Percentiles rank a stretch among this genome's conserved stretches.
phyloP scores from a whole-genome alignment of 2,797 vertebrate genomes.

The Acropternis orthonyx region DNA sequence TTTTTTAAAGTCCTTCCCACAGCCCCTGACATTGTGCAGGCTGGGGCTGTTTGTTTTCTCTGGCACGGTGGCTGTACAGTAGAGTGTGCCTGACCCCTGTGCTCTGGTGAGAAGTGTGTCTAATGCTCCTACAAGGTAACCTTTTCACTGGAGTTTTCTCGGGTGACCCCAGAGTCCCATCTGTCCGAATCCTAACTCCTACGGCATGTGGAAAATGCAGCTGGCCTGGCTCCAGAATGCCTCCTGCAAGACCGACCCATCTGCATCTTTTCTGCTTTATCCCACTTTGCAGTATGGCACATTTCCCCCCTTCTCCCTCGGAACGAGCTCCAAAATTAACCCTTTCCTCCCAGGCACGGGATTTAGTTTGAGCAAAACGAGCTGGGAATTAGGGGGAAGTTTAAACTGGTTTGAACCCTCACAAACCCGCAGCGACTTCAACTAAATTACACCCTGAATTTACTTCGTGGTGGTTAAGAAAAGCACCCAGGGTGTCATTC shows the following conservation, averaged over 20 bases:
- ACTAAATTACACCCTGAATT: not conserved
- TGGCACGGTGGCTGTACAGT: constrained; percentile 5
- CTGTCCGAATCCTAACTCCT: constrained; percentile 40
- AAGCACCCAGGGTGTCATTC: not conserved
- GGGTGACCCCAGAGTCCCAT: constrained; percentile 34
- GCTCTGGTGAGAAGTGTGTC: not conserved
- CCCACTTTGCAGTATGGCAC: constrained; percentile 5
- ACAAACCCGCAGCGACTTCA: fast-evolving
- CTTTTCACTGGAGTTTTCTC: constrained; percentile 24
- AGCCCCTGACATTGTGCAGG: constrained; percentile 14
- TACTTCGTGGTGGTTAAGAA: not conserved
- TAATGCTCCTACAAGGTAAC: constrained; percentile 25
- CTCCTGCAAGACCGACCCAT: constrained; percentile 38
- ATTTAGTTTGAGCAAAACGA: not conserved
- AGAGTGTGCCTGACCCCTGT: constrained; percentile 23
- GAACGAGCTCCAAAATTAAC: not conserved
- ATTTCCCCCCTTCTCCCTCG: not conserved
- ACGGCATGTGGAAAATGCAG: constrained; percentile 44
- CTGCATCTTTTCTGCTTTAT: constrained; percentile 40
- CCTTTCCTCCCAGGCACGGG: not conserved
- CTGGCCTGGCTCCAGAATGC: constrained; percentile 26
- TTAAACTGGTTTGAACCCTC: not conserved
- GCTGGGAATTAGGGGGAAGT: not conserved
- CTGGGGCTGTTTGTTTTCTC: constrained; percentile 52
- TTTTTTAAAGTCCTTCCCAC: constrained; percentile 52